phyloP scores from a whole-genome alignment of 2,888 invertebrate genomes.

The Drosophila mimica region DNA sequence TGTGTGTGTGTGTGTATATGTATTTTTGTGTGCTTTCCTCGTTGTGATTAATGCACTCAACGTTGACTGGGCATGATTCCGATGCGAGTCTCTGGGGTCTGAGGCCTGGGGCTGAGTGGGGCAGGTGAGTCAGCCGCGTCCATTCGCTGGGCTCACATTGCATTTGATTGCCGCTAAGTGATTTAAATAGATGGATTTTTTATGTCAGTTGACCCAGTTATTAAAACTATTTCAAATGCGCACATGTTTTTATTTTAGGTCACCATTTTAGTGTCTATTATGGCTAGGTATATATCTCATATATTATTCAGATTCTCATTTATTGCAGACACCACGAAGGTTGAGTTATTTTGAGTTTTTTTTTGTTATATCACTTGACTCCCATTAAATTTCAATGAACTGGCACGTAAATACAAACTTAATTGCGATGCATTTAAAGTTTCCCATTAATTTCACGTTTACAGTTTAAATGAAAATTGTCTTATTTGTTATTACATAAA shows the following conservation, averaged over 20 bases:
- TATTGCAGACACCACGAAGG: neutral
- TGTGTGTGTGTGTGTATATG: constrained; percentile 7
- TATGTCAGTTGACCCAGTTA: constrained; percentile 67
- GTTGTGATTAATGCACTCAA: constrained; percentile 64
- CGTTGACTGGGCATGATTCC: constrained; percentile 28
- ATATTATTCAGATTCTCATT: neutral
- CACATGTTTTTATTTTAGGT: constrained; percentile 5
- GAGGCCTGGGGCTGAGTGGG: constrained; percentile 25
- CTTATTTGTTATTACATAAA: neutral
- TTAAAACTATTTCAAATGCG: constrained; percentile 28
- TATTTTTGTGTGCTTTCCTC: constrained; percentile 38
- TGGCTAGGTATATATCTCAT: neutral
- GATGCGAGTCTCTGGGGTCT: constrained; percentile 22
- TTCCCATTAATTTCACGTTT: neutral
- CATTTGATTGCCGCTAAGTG: constrained; percentile 72
- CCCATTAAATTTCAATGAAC: neutral
- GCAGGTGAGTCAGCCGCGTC: constrained; percentile 41
- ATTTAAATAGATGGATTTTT: constrained; percentile 64
- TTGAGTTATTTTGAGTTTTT: neutral
- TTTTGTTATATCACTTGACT: neutral
- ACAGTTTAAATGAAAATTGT: neutral
- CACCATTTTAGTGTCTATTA: neutral
- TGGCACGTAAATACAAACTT: neutral
- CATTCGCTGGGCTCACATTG: constrained; percentile 31
- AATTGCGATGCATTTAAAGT: neutral